Evolutionary conservation across 2,888 invertebrate species (phyloP), one percentile per base, ranked within the genome.

Genomic region (Eledona agricola): DNA sequence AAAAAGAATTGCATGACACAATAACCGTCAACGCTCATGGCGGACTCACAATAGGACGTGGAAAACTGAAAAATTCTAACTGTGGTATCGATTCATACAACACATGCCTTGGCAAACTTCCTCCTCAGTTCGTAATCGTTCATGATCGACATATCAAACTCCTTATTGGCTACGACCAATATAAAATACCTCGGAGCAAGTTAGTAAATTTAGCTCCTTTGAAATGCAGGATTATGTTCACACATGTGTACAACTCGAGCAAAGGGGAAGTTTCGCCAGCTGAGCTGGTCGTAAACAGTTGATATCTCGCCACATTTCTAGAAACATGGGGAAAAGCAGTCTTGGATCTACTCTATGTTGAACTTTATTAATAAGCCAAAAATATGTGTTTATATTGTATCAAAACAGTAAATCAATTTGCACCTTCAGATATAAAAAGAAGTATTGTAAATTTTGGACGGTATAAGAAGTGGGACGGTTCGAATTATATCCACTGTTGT

Each of bases 1-100:
- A 64, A 63, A 64, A 63, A 59, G 61, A 63, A 59, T 55, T 57
- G 57, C 61, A 58, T 52, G 57, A 60, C 62, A 62, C 62, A 66
- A 65, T 67, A 67, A 67, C 65, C 60, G 65, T 66, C 67, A 63
- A 54, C 51, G 46, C 60, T 50, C 58, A 60, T 61, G 51, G 49
- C 51, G 32, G 51, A 62, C 55, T 57, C 61, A 59, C 60, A 63
- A 63, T 59, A n/a, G n/a, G n/a, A n/a, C n/a, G n/a, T n/a, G 53
- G 53, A 25, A 52, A 61, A 51, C 58, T 60, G 58, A 60, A 58
- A 62, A 62, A 59, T 59, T 55, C 59, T 58, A 55, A 59, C 52
- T 58, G 56, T 52, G 49, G 53, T 51, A 58, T 59, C 52, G 40
- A 54, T 46, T 29, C 57, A 62, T 56, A 60, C 58, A 58, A 53